Evolutionary conservation across 2,888 invertebrate genomes (phyloP).

Genomic region (Plebejus melissa): DNA sequence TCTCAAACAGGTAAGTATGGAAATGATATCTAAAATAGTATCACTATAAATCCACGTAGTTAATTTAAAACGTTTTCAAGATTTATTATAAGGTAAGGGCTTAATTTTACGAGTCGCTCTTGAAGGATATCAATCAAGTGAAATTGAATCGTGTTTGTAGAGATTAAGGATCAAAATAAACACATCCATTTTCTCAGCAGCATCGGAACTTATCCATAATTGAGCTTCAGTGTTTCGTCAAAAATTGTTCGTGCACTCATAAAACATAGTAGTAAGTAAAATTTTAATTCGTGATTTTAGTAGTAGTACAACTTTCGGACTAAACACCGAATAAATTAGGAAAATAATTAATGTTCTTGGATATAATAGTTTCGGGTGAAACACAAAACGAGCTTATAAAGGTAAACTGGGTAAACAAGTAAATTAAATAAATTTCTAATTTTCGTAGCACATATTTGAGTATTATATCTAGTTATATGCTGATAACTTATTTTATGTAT

Average conservation of each 20-base stretch:
- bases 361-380: not conserved
- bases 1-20: not conserved
- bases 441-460: too few relatives aligned
- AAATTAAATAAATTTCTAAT: too few relatives aligned
- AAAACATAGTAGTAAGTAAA: not conserved
- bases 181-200: not conserved
- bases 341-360: too few relatives aligned
- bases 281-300: not conserved
- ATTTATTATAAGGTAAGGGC: conserved; percentile 3
- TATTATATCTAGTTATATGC: too few relatives aligned
- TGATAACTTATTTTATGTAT: too few relatives aligned
- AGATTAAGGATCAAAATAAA: conserved; percentile 8
- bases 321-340: not conserved
- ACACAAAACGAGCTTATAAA: too few relatives aligned
- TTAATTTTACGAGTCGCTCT: conserved; percentile 4
- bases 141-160: conserved; percentile 9
- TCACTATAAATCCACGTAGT: not conserved
- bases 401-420: too few relatives aligned
- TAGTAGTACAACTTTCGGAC: not conserved
- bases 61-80: not conserved
- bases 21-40: not conserved
- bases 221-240: not conserved
- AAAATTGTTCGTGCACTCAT: not conserved
- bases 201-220: not conserved
- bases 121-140: not conserved